These are phyloP conservation scores for Spodoptera frugiperda DNA, from an alignment of 1,140 invertebrate genomes.

Conservation along the genomic window DNA sequence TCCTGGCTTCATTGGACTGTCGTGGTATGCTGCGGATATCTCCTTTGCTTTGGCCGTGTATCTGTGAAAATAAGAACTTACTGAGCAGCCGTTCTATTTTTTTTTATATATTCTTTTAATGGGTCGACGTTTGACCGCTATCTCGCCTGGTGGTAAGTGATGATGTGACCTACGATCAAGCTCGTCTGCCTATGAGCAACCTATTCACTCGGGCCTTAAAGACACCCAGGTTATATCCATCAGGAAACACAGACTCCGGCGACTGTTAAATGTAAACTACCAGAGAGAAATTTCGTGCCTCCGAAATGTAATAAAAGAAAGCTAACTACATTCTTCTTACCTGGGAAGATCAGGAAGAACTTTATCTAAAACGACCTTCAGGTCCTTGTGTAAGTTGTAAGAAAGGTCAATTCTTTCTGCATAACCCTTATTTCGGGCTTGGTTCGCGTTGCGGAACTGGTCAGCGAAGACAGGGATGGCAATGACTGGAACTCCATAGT, in stretches of 20 bases:
- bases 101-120: no score
- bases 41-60: slow-evolving; percentile 54
- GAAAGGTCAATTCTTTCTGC: slow-evolving; percentile 56
- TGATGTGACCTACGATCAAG: no score
- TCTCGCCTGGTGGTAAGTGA: no score
- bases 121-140: no score
- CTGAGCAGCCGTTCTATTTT: no score
- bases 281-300: no score
- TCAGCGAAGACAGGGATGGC: slow-evolving; percentile 89
- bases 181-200: no score
- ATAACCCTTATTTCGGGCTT: slow-evolving; percentile 58
- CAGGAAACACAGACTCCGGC: no score
- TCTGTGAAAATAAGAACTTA: slow-evolving; percentile 35
- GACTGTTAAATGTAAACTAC: no score
- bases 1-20: slow-evolving; percentile 34
- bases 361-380: slow-evolving; percentile 60
- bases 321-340: not conserved
- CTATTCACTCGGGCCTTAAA: no score
- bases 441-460: slow-evolving; percentile 85
- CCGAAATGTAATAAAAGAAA: no score
- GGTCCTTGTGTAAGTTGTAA: slow-evolving; percentile 40
- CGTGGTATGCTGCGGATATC: slow-evolving; percentile 46
- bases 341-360: slow-evolving; percentile 57
- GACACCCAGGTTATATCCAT: no score
- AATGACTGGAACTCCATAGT: slow-evolving; percentile 88